Conservation (phyloP, 37 sponge, comb jelly and placozoan species). For the Axinella damicornis region DNA sequence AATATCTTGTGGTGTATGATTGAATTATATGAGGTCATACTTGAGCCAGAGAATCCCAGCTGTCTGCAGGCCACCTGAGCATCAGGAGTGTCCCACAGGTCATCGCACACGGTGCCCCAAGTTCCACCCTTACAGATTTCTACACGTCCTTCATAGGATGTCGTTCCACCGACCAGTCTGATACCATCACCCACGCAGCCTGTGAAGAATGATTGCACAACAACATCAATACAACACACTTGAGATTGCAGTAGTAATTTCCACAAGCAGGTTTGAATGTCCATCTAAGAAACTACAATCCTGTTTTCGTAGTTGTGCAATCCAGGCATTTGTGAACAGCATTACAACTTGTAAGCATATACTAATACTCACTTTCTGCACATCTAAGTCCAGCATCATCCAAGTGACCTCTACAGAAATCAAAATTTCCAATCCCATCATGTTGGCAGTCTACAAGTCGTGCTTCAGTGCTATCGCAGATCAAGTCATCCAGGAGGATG, state of each 20-base stretch:
- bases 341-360: not conserved
- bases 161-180: slow-evolving; percentile 17
- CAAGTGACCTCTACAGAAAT: slow-evolving; percentile 32
- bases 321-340: no score
- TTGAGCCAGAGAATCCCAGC: slow-evolving; percentile 28
- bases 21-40: not conserved
- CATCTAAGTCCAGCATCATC: slow-evolving; percentile 39
- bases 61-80: slow-evolving; percentile 47
- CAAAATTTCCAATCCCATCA: slow-evolving; percentile 23
- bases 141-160: slow-evolving; percentile 35
- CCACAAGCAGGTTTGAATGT: no score
- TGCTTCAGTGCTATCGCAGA: slow-evolving; percentile 18
- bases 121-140: slow-evolving; percentile 23
- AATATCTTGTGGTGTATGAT: no score
- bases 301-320: no score
- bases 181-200: slow-evolving; percentile 15
- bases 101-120: slow-evolving; percentile 60
- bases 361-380: slow-evolving; percentile 14
- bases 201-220: no score
- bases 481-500: slow-evolving; percentile 27
- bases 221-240: no score
- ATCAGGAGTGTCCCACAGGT: slow-evolving; percentile 33
- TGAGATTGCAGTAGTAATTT: no score
- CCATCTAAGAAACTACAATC: no score
- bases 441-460: slow-evolving; percentile 34